These are phyloP conservation scores for Phataginus tetradactyla DNA, from an alignment of 2,797 vertebrate species.

Conservation along the genomic window DNA sequence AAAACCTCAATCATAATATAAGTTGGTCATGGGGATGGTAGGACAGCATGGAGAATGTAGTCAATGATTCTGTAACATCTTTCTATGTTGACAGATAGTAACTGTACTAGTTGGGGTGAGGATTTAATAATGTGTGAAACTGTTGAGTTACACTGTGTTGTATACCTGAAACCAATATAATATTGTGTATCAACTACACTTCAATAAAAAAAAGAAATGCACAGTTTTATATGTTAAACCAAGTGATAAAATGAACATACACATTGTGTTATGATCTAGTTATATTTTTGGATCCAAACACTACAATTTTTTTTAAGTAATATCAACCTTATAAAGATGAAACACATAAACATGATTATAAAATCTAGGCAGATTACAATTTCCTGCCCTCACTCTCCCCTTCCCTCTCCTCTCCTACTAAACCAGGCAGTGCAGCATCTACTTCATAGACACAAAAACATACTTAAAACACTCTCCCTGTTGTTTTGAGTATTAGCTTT, in stretches of 20 bases:
- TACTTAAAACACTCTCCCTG: background rate
- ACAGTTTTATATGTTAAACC: background rate
- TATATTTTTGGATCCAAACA: background rate
- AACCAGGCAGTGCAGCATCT: background rate
- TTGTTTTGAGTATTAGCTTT: background rate
- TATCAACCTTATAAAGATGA: background rate
- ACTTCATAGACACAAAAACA: background rate
- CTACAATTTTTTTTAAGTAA: background rate
- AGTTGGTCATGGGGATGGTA: too few relatives aligned
- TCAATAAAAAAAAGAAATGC: background rate
- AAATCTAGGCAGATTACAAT: background rate
- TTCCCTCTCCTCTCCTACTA: background rate
- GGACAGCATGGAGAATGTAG: too few relatives aligned
- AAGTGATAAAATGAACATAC: background rate
- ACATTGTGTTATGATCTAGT: background rate
- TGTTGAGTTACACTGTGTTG: too few relatives aligned
- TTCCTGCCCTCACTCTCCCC: background rate
- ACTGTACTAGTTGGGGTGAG: too few relatives aligned
- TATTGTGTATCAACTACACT: too few relatives aligned
- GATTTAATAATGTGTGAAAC: too few relatives aligned
- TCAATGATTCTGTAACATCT: too few relatives aligned
- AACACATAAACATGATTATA: background rate
- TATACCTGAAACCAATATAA: too few relatives aligned
- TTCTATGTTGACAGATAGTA: too few relatives aligned
- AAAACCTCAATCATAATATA: too few relatives aligned